phyloP scores from a whole-genome alignment of 2,888 invertebrate genomes.

The Hydriomena furcata region DNA sequence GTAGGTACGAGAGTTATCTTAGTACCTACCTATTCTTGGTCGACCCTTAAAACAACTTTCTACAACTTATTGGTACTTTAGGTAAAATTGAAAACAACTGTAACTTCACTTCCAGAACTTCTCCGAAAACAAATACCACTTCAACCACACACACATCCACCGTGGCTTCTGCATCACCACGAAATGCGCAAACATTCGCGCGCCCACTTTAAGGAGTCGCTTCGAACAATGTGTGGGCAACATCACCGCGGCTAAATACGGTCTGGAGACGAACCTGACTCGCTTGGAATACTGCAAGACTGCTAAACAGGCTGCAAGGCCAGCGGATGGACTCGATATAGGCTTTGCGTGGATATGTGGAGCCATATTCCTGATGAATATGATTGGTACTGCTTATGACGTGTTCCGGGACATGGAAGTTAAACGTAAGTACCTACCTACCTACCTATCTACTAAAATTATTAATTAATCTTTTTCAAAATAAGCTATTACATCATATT shows the following conservation, averaged over 20 bases:
- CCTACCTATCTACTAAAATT: too few species aligned
- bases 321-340: slow-evolving; percentile 36
- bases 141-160: slow-evolving; percentile 58
- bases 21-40: too few species aligned
- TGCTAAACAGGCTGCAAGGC: neutral
- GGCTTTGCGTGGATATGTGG: slow-evolving; percentile 38
- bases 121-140: slow-evolving; percentile 48
- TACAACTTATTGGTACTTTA: too few species aligned
- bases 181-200: slow-evolving; percentile 42
- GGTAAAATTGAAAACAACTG: too few species aligned
- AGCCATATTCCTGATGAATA: slow-evolving; percentile 42
- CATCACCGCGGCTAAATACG: slow-evolving; percentile 37
- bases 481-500: too few species aligned
- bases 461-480: too few species aligned
- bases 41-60: too few species aligned
- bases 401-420: slow-evolving; percentile 29
- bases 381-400: slow-evolving; percentile 55
- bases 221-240: slow-evolving; percentile 51
- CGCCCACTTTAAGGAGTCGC: slow-evolving; percentile 24
- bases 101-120: slow-evolving; percentile 42
- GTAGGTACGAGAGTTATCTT: too few species aligned
- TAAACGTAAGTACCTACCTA: slow-evolving; percentile 41
- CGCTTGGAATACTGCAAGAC: slow-evolving; percentile 46
- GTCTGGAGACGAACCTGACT: slow-evolving; percentile 44
- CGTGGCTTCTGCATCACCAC: slow-evolving; percentile 56